Evolutionary conservation across 2,888 invertebrate genomes (phyloP).

Genomic region (Entomobrya multifasciata): DNA sequence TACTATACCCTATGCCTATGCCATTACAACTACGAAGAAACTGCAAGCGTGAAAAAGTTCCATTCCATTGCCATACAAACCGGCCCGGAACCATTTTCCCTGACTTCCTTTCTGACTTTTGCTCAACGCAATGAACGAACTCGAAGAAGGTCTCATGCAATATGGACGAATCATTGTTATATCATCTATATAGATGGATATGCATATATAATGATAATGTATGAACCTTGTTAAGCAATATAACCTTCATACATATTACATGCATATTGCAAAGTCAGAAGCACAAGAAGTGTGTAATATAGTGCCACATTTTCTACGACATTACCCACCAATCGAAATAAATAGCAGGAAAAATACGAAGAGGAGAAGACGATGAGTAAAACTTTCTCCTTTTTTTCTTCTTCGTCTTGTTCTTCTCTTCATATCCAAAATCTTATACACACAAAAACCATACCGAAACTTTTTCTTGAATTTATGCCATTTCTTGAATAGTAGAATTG

Average conservation of each 20-base stretch:
- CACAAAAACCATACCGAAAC: background rate
- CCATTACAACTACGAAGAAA: background rate
- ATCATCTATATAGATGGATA: slow-evolving; percentile 6
- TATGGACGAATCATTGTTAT: too few relatives aligned
- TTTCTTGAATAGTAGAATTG: background rate
- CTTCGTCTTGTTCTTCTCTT: background rate
- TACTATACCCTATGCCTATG: background rate
- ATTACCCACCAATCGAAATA: slow-evolving; percentile 67
- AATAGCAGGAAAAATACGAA: slow-evolving; percentile 53
- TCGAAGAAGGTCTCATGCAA: slow-evolving; percentile 8
- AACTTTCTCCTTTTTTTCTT: slow-evolving; percentile 14
- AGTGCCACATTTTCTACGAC: slow-evolving; percentile 58
- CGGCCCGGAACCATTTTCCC: slow-evolving; percentile 28
- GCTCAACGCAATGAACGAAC: too few relatives aligned
- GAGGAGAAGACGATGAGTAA: slow-evolving; percentile 16
- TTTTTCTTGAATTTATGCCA: slow-evolving; percentile 42
- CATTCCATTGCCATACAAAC: too few relatives aligned
- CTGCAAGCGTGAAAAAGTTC: slow-evolving; percentile 16
- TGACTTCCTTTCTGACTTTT: background rate
- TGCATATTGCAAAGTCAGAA: background rate
- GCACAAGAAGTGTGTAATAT: slow-evolving; percentile 8
- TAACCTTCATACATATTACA: background rate
- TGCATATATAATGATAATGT: background rate
- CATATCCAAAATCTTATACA: background rate
- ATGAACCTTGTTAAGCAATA: background rate